phyloP scores from a whole-genome alignment of 2,797 vertebrate genomes.

The Dromococcyx pavoninus region DNA sequence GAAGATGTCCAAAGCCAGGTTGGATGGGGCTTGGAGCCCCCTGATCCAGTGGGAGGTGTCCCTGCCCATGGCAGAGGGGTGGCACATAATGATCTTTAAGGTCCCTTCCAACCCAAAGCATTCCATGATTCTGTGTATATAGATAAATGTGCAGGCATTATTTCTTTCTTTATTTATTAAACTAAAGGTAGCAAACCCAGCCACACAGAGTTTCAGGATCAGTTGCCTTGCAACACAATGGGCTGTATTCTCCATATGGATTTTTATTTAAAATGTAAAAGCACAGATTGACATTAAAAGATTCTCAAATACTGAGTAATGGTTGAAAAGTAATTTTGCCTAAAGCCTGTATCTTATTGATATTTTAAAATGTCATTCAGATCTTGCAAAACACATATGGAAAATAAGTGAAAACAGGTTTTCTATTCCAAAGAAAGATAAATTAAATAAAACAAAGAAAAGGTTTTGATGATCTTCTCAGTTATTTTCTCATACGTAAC shows the following conservation, averaged over 20 bases:
- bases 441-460: not conserved
- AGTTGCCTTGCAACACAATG: not conserved
- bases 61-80: no score
- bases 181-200: no score
- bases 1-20: no score
- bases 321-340: constrained; percentile 67
- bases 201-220: not conserved
- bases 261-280: constrained; percentile 44
- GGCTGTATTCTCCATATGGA: not conserved
- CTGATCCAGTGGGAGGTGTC: no score
- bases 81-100: no score
- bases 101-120: no score
- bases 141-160: no score
- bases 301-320: constrained; percentile 1
- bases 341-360: constrained; percentile 67
- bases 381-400: constrained; percentile 39
- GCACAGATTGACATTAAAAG: constrained; percentile 30
- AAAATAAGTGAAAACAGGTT: not conserved
- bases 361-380: constrained; percentile 75
- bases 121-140: no score
- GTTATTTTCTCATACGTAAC: not conserved
- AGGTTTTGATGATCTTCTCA: not conserved
- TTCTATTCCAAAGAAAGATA: constrained; percentile 10
- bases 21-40: no score
- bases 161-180: no score